phyloP scores from a whole-genome alignment of 2,797 vertebrate genomes.

The Gambelia wislizenii region DNA sequence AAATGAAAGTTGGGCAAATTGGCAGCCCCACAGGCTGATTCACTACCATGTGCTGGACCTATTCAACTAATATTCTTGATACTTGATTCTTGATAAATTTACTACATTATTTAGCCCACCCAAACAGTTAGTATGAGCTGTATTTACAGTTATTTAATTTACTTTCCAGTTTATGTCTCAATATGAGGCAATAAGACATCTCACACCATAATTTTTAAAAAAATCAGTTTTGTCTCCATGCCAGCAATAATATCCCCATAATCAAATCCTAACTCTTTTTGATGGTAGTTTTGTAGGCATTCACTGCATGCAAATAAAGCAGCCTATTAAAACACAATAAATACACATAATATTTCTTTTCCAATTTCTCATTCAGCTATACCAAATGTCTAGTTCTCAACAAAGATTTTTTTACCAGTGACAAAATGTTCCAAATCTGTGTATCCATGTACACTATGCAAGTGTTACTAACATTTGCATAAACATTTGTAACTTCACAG shows the following conservation, averaged over 20 bases:
- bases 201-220: neutral
- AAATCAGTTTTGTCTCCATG: neutral
- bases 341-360: neutral
- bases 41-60: neutral
- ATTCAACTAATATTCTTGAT: neutral
- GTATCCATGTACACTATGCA: neutral
- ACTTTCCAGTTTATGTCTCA: neutral
- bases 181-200: neutral
- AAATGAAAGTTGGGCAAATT: neutral
- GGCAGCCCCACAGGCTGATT: neutral
- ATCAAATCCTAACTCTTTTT: neutral
- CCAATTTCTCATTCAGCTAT: slow-evolving; percentile 2
- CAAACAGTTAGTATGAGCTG: neutral
- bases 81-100: neutral
- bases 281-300: neutral
- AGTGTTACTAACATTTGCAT: neutral
- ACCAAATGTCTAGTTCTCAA: neutral
- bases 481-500: slow-evolving; percentile 1
- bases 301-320: slow-evolving; percentile 22
- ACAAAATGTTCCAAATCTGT: slow-evolving; percentile 3
- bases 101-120: slow-evolving; percentile 8
- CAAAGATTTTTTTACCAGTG: slow-evolving; percentile 4
- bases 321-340: neutral
- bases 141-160: neutral
- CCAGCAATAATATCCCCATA: neutral